Base-by-base conservation (phyloP, 2,888 invertebrate genomes). In the Aethes cnicana region DNA sequence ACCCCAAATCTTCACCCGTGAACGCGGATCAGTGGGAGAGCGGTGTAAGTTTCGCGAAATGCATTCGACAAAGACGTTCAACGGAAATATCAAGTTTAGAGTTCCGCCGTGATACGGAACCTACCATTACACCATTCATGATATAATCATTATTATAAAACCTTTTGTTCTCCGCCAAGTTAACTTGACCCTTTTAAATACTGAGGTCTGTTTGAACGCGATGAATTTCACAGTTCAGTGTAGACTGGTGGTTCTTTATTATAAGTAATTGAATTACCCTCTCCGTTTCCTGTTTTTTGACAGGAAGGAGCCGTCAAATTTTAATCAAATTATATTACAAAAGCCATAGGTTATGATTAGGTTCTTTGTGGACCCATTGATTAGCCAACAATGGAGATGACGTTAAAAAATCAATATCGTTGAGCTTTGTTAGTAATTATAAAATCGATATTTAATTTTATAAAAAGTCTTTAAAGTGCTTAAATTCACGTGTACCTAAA, bases 321-420 rank as follows among this genome's bases (percentile, higher is more conserved):
- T 84, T 85, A 85, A 85, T 85, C 81, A 84, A 85, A 85, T 85
- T 84, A 84, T 61, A 71, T 55, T 55, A 74, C 68, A 84, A 78
- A 56, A 62, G 69, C 58, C 50, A 61, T 50, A 64, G 65, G 69
- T 83, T 84, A 84, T 84, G 84, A 84, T 82, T 81, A 72, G 62
- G 61, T 61, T 67, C 58, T 56, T 47, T 52, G 28, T 43, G 25
- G 12, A 25, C 32, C 30, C 23, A 46, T 52, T 46, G 52, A 52
- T 52, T 52, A 46, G 52, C 52, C n/a, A 17, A 46, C 50, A 56
- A 37, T 25, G 18, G 7, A n/a, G 32, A 9, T 17, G 11, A 9
- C 8, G 14, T 11, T 8, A 8, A 16, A 37, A 28, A 20, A 44
- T 35, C 33, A 18, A 37, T 30, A 21, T 30, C 30, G 37, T 3